Evolutionary conservation across 2,797 vertebrate genomes (phyloP).

Genomic region (Chromis chromis): DNA sequence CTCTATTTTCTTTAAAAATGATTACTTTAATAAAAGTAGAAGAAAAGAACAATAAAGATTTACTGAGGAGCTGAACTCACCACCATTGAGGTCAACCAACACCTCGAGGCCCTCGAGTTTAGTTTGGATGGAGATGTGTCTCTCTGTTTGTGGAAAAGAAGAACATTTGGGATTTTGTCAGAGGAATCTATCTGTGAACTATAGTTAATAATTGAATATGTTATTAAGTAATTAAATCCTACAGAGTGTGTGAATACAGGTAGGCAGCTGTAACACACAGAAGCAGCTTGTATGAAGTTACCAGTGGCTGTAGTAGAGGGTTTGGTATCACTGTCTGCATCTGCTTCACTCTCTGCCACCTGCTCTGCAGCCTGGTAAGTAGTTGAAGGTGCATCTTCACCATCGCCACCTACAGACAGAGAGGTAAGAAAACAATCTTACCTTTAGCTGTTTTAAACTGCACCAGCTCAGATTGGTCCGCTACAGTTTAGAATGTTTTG

Average conservation of each 20-base stretch:
- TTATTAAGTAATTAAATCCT: no score
- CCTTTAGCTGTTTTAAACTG: no score
- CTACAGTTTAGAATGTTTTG: no score
- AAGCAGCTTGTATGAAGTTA: slow-evolving; percentile 12
- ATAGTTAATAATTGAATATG: not conserved
- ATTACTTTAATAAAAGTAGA: no score
- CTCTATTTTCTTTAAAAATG: no score
- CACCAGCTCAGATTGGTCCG: no score
- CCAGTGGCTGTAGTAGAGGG: slow-evolving; percentile 63
- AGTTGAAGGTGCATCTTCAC: slow-evolving; percentile 5
- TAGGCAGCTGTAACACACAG: not conserved
- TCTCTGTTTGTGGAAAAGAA: slow-evolving; percentile 82
- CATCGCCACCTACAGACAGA: slow-evolving; percentile 31
- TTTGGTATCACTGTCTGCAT: slow-evolving; percentile 55
- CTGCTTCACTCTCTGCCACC: slow-evolving; percentile 28
- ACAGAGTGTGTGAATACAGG: no score
- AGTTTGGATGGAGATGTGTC: slow-evolving; percentile 94
- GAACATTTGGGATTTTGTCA: not conserved
- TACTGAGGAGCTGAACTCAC: slow-evolving; percentile 66
- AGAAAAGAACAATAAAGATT: not conserved
- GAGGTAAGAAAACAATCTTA: no score
- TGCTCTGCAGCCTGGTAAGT: slow-evolving; percentile 1
- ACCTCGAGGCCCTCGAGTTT: slow-evolving; percentile 90
- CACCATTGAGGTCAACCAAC: slow-evolving; percentile 88
- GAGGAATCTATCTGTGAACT: no score